Conservation (phyloP, 2,113 vertebrate species). For the Lepus americanus region DNA sequence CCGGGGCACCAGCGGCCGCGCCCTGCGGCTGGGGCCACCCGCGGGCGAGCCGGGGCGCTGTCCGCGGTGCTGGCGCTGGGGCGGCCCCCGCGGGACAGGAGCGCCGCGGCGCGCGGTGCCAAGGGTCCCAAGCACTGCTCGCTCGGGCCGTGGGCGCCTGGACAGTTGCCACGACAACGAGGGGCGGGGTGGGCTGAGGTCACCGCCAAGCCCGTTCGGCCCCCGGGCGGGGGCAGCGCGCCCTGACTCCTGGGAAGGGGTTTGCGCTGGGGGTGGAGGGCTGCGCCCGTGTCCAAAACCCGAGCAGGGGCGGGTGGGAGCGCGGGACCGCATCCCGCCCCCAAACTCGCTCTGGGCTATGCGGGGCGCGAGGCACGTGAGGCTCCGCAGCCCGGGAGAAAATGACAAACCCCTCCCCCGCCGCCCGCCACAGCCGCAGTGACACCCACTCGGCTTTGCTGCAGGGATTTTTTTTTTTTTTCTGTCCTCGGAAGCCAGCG, state of each 20-base stretch:
- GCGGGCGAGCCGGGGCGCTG: slow-evolving; percentile 39
- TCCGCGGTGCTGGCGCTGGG: slow-evolving; percentile 76
- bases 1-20: not conserved
- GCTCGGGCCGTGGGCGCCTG: not conserved
- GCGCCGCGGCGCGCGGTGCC: not conserved
- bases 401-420: slow-evolving; percentile 70
- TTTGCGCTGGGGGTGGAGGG: not conserved
- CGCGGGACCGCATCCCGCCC: not conserved
- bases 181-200: slow-evolving; percentile 51
- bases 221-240: not conserved
- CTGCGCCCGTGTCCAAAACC: not conserved
- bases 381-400: slow-evolving; percentile 66
- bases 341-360: not conserved
- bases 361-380: slow-evolving; percentile 66
- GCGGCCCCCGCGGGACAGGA: not conserved
- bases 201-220: slow-evolving; percentile 8
- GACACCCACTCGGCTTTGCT: slow-evolving; percentile 80
- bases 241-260: not conserved
- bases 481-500: slow-evolving; percentile 69
- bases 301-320: not conserved
- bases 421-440: slow-evolving; percentile 80
- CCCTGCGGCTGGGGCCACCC: not conserved
- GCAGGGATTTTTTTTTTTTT: slow-evolving; percentile 67
- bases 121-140: not conserved
- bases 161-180: slow-evolving; percentile 55